Evolutionary conservation across 2,888 invertebrate species (phyloP), one percentile per base, ranked within the genome.

Genomic region (Norana najaformis): DNA sequence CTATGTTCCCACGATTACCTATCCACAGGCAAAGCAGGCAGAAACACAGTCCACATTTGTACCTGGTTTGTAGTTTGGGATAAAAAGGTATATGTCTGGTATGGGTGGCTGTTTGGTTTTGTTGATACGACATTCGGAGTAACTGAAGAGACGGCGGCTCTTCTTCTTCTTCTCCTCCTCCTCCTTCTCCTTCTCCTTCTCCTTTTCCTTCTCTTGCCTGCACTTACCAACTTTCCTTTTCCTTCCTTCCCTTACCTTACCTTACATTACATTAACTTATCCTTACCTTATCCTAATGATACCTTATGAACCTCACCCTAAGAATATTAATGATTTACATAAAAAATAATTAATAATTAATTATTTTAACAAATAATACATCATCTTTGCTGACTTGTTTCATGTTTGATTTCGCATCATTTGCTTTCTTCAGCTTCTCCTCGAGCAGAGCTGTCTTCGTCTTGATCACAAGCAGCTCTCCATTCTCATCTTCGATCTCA

Each of bases 41-140:
- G 94, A 95, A 20, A 93, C 94, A 90, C 94, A 94, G 89, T 37
- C 85, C 16, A 85, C 35, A 37, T 95, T 95, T 93, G 93, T 95
- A 14, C 95, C 95, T n/a, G 94, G 94, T n/a, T 95, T 95, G 95
- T 95, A 37, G 94, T 94, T 30, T 94, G 94, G 93, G 95, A 95
- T 92, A 95, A 95, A 92, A 95, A 95, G 94, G 95, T 95, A 34
- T 1, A 5, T 69, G 69, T 69, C 69, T 16, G 69, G 0, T 69
- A 4, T 69, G 11, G 4, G 69, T 8, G 16, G n/a, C n/a, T n/a
- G n/a, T n/a, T n/a, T n/a, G n/a, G n/a, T n/a, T n/a, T n/a, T n/a
- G n/a, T n/a, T n/a, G n/a, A n/a, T n/a, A n/a, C n/a, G n/a, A n/a
- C n/a, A n/a, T n/a, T n/a, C n/a, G n/a, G n/a, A n/a, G n/a, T n/a